A percentile compares a stretch with the other conserved stretches of the same genome.
These are phyloP conservation scores for Acyrthosiphon pisum DNA, from an alignment of 1,140 invertebrate species.

Conservation along the genomic window DNA sequence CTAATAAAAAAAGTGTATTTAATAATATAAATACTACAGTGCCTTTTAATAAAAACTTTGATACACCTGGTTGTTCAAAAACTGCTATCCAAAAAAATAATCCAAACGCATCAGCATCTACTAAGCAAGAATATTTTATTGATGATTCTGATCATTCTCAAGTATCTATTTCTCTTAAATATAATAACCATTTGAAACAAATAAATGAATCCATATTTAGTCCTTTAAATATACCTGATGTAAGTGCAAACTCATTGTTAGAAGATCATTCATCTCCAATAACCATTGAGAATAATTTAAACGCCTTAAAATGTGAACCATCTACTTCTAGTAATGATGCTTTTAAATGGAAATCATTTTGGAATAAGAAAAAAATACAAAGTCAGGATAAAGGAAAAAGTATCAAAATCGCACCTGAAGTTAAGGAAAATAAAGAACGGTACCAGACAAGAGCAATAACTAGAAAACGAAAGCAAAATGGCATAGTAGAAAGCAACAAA, in stretches of 20 bases:
- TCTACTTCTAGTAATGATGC: not conserved
- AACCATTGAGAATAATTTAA: not conserved
- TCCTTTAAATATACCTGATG: not conserved
- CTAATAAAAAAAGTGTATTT: not conserved
- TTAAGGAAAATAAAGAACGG: not conserved
- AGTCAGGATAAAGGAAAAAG: not conserved
- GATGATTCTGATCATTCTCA: not conserved
- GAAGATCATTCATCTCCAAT: not conserved
- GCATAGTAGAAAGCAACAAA: not conserved
- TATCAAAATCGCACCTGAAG: not conserved
- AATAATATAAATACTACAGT: not conserved
- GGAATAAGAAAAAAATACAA: not conserved
- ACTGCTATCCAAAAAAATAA: not conserved
- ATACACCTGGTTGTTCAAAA: slow-evolving; percentile 10
- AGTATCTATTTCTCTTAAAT: not conserved
- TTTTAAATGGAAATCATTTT: slow-evolving; percentile 35
- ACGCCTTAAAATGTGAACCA: not conserved
- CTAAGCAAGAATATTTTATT: not conserved
- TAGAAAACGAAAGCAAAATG: slow-evolving; percentile 37
- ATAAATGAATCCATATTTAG: slow-evolving; percentile 1
- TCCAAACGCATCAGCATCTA: not conserved
- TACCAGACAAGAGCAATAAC: slow-evolving; percentile 43
- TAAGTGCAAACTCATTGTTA: not conserved
- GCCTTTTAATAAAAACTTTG: not conserved
- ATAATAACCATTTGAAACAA: not conserved